phyloP scores from a whole-genome alignment of 2,888 invertebrate species.

The Mellilla xanthometata region DNA sequence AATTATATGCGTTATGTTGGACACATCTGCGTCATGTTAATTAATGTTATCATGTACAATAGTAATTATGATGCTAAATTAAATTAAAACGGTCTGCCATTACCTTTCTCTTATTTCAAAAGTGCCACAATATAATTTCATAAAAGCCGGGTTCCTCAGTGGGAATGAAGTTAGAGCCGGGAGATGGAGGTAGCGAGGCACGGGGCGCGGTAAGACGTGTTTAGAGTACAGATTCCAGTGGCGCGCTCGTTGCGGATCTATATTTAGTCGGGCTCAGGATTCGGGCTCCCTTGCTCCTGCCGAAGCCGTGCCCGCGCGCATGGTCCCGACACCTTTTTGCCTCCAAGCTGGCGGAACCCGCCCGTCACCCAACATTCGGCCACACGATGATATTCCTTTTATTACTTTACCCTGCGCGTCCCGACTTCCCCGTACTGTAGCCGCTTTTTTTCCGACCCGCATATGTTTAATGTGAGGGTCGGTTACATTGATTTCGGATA shows the following conservation, averaged over 20 bases:
- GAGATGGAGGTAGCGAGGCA: slow-evolving; percentile 28
- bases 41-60: no score
- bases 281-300: slow-evolving; percentile 47
- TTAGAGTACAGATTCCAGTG: slow-evolving; percentile 62
- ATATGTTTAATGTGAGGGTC: slow-evolving; percentile 57
- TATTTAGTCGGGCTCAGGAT: slow-evolving; percentile 50
- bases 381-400: slow-evolving; percentile 62
- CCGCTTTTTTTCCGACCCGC: slow-evolving; percentile 62
- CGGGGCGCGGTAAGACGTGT: slow-evolving; percentile 40
- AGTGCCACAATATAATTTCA: slow-evolving; percentile 1
- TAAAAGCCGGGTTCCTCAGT: slow-evolving; percentile 3
- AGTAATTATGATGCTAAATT: background rate
- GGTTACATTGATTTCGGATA: slow-evolving; percentile 49
- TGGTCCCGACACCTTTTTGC: slow-evolving; percentile 46
- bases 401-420: slow-evolving; percentile 47
- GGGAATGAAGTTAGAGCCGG: slow-evolving; percentile 22
- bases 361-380: slow-evolving; percentile 39
- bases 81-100: background rate
- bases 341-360: slow-evolving; percentile 17
- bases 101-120: slow-evolving; percentile 2
- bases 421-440: slow-evolving; percentile 42
- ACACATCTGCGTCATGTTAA: no score
- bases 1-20: no score
- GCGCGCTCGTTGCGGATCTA: slow-evolving; percentile 54
- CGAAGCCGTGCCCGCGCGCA: slow-evolving; percentile 20